phyloP scores from a whole-genome alignment of 2,797 vertebrate species.

The Anas flavirostris region DNA sequence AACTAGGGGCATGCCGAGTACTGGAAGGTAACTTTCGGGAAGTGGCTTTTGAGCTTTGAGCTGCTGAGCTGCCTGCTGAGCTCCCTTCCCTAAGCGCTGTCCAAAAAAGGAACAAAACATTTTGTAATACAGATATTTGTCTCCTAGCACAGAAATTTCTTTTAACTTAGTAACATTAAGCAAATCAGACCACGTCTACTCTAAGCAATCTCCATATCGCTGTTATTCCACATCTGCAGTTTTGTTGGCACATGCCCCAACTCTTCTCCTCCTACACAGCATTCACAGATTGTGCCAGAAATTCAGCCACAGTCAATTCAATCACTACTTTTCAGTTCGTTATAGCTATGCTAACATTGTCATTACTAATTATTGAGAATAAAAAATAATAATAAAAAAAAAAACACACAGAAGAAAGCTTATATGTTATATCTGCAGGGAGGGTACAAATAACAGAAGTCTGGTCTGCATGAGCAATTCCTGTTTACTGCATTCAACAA shows the following conservation, averaged over 20 bases:
- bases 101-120: not conserved
- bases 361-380: not conserved
- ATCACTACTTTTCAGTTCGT: not conserved
- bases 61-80: not conserved
- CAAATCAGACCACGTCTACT: not conserved
- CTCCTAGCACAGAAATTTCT: not conserved
- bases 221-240: not conserved
- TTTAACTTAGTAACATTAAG: not conserved
- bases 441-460: not conserved
- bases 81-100: not conserved
- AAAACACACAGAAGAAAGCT: not conserved
- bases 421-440: not conserved
- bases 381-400: not conserved
- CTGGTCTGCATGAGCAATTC: not conserved
- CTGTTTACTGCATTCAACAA: not conserved
- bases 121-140: not conserved
- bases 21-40: not conserved
- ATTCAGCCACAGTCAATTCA: not conserved
- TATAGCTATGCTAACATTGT: not conserved
- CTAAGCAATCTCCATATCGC: not conserved
- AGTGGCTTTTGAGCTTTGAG: not conserved
- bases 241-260: not conserved
- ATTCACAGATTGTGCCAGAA: not conserved
- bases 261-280: not conserved
- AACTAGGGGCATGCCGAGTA: not conserved